Conservation (phyloP, 2,113 vertebrate species). For the Drymodes brunneopygia region DNA sequence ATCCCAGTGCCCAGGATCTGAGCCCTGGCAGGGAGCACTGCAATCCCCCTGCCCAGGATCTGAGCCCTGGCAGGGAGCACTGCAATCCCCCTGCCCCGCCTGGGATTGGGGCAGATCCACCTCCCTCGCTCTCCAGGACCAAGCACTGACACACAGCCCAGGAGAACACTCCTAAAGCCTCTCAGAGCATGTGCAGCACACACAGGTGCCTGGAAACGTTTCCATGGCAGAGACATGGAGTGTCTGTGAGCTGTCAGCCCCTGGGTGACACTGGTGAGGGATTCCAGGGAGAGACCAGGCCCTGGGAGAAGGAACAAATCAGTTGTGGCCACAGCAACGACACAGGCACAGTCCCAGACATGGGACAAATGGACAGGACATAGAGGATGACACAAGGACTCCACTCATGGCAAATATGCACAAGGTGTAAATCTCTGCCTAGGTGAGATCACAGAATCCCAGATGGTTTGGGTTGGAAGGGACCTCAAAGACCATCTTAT, state of each 20-base stretch:
- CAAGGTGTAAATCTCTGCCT: neutral
- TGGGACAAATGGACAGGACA: neutral
- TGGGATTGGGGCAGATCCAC: fast-evolving
- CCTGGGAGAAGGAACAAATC: neutral
- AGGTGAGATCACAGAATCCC: neutral
- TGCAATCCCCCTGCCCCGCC: neutral
- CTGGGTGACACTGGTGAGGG: neutral
- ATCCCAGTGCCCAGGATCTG: fast-evolving
- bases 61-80: neutral
- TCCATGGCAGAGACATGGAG: neutral
- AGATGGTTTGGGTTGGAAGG: neutral
- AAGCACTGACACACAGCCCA: neutral
- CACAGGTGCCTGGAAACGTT: neutral
- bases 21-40: neutral
- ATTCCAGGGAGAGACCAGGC: neutral
- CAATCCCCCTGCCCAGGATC: fast-evolving
- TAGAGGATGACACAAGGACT: neutral
- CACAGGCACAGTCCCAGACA: neutral
- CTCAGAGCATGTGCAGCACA: neutral
- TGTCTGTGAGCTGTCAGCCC: fast-evolving
- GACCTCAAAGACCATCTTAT: neutral
- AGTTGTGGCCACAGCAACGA: neutral
- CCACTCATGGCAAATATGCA: neutral
- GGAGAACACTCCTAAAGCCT: neutral
- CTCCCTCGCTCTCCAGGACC: too few species aligned